Evolutionary conservation across 2,888 invertebrate species (phyloP), one percentile per base, ranked within the genome.

Genomic region (Tenthredo scrophulariae): DNA sequence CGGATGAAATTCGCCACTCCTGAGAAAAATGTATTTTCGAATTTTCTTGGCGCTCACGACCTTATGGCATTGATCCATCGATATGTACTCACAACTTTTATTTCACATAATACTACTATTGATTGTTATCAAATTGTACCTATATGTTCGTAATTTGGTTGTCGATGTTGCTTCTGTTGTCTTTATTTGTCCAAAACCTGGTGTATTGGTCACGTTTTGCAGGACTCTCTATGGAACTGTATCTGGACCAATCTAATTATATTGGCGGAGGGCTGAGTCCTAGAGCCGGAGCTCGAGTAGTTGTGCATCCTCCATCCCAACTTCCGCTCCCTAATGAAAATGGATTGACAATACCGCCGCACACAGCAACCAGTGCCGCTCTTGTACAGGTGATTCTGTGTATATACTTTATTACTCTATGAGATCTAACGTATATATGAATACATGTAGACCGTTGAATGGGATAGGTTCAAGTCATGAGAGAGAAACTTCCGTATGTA

Each of bases 191-290:
- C 9, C 18, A 50, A 58, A 18, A 54, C n/a, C 10, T 26, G 13
- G 37, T 33, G 33, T n/a, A 58, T 79, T 29, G 46, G 26, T 54
- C 3, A 6, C 6, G 29, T 84, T n/a, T 18, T 67, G 67, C 33
- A 87, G 87, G 87, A n/a, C 65, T 87, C 46, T 87, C 87, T 3
- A 40, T 87, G 87, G 87, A 87, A 74, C 29, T 87, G n/a, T 86
- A 77, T 70, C 72, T 87, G 80, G 86, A 86, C 67, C 87, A 85
- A 46, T 74, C 77, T 22, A 86, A 87, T 70, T 86, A 86, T 67
- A 80, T 87, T 65, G 85, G 86, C 18, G 86, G 84, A 13, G 87
- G 87, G 2, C 82, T 87, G 70, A 87, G 87, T 67, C 87, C 87
- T 22, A 85, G 85, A 65, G 87, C 85, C 13, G 87, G 87, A 37